A percentile compares a stretch with the other conserved stretches of the same genome.
These are phyloP conservation scores for Pelodytes ibericus DNA, from an alignment of 2,797 vertebrate genomes.

Conservation along the genomic window DNA sequence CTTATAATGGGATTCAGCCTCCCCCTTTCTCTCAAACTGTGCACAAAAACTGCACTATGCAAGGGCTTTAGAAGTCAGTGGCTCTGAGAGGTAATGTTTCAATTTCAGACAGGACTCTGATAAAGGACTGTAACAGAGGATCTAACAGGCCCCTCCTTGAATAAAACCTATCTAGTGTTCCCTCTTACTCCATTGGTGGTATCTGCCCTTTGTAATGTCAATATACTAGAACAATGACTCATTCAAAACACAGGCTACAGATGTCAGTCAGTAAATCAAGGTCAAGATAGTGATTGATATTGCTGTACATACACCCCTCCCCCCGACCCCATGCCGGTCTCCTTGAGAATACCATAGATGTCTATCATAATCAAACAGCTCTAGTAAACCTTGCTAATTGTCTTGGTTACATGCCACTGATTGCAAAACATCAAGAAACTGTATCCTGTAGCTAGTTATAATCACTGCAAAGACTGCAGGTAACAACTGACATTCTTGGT, in stretches of 20 bases:
- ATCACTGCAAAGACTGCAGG: neutral
- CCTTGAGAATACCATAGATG: constrained; percentile 21
- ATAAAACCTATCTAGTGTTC: constrained; percentile 8
- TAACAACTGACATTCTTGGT: too few species aligned
- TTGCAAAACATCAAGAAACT: neutral
- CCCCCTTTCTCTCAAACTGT: constrained; percentile 36
- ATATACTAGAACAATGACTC: constrained; percentile 52
- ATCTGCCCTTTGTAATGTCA: constrained; percentile 45
- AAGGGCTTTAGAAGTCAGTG: constrained; percentile 31
- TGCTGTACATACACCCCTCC: constrained; percentile 11
- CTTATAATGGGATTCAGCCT: constrained; percentile 13
- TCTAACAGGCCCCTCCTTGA: constrained; percentile 33
- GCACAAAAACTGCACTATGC: constrained; percentile 3
- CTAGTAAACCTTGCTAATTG: constrained; percentile 6
- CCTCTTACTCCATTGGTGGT: constrained; percentile 28
- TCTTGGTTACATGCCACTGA: neutral
- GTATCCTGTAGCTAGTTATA: too few species aligned
- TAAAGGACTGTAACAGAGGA: constrained; percentile 4
- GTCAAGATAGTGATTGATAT: constrained; percentile 31
- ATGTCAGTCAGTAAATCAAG: constrained; percentile 34
- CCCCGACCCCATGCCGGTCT: neutral
- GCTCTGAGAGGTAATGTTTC: constrained; percentile 1
- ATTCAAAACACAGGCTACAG: constrained; percentile 31
- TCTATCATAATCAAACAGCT: constrained; percentile 32
- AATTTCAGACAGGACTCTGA: constrained; percentile 6